Evolutionary conservation across 2,113 vertebrate species (phyloP).

Genomic region (Syngnathus typhle): DNA sequence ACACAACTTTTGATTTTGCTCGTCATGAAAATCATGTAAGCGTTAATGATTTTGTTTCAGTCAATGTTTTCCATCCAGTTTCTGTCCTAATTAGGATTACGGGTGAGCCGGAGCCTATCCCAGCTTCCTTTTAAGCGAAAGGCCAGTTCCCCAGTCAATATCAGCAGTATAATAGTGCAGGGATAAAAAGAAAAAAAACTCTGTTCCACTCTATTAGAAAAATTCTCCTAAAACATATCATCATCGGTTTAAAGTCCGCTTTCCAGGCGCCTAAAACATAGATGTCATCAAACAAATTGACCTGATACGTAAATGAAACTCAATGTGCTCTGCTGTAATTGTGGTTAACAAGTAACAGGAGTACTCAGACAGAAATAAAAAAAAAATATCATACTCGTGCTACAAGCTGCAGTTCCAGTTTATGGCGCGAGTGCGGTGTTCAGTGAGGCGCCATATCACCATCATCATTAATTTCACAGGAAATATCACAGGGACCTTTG

Average conservation of each 20-base stretch:
- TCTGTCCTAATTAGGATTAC: neutral
- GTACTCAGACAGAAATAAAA: neutral
- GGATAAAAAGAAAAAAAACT: neutral
- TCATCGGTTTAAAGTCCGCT: too few relatives aligned
- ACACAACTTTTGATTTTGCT: neutral
- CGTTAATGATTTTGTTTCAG: slow-evolving; percentile 3
- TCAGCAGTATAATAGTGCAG: neutral
- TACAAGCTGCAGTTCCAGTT: neutral
- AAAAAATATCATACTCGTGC: neutral
- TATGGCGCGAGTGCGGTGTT: neutral
- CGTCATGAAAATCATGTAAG: too few relatives aligned
- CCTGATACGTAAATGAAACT: neutral
- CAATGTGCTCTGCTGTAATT: neutral
- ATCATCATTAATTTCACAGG: slow-evolving; percentile 9
- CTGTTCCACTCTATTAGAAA: neutral
- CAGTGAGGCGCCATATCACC: neutral
- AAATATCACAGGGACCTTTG: slow-evolving; percentile 7
- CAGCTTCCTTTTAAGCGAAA: neutral
- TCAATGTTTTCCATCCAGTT: neutral
- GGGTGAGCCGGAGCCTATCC: neutral
- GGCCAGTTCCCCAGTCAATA: neutral
- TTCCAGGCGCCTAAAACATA: neutral
- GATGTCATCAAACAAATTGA: slow-evolving; percentile 1
- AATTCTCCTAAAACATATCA: neutral
- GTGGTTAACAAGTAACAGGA: neutral